These are phyloP conservation scores for Diplazon laetatorius DNA, from an alignment of 2,888 invertebrate genomes.

Conservation along the genomic window DNA sequence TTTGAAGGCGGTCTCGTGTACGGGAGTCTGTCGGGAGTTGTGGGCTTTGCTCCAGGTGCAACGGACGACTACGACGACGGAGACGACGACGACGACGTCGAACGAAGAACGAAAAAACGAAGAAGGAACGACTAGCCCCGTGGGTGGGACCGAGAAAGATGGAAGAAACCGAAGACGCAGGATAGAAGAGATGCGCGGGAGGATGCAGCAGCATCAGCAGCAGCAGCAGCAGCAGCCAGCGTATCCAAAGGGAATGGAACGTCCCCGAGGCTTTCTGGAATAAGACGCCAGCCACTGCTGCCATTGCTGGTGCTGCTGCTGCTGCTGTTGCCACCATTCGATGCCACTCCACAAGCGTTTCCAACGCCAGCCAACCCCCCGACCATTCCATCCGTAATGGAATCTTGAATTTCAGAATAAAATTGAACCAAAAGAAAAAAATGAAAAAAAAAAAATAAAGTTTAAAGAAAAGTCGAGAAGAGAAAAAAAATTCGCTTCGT, in stretches of 20 bases:
- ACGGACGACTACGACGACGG: slow-evolving; percentile 44
- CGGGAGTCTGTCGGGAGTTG: slow-evolving; percentile 39
- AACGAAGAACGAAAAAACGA: background rate
- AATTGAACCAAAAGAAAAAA: slow-evolving; percentile 22
- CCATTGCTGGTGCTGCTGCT: slow-evolving; percentile 11
- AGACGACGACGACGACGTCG: slow-evolving; percentile 36
- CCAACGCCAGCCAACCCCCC: slow-evolving; percentile 37
- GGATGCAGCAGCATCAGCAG: slow-evolving; percentile 50
- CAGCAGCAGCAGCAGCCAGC: too few relatives aligned
- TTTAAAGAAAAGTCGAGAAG: too few relatives aligned
- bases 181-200: slow-evolving; percentile 48
- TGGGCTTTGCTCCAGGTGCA: slow-evolving; percentile 62
- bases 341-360: slow-evolving; percentile 50
- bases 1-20: slow-evolving; percentile 59
- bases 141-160: slow-evolving; percentile 13
- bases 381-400: slow-evolving; percentile 62
- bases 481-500: background rate
- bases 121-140: background rate
- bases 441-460: background rate
- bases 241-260: slow-evolving; percentile 52
- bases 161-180: background rate
- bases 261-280: slow-evolving; percentile 42
- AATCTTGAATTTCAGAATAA: slow-evolving; percentile 64
- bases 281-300: slow-evolving; percentile 41
- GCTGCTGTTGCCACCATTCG: slow-evolving; percentile 54